Evolutionary conservation across 2,113 vertebrate genomes (phyloP).

Genomic region (Nibea coibor): DNA sequence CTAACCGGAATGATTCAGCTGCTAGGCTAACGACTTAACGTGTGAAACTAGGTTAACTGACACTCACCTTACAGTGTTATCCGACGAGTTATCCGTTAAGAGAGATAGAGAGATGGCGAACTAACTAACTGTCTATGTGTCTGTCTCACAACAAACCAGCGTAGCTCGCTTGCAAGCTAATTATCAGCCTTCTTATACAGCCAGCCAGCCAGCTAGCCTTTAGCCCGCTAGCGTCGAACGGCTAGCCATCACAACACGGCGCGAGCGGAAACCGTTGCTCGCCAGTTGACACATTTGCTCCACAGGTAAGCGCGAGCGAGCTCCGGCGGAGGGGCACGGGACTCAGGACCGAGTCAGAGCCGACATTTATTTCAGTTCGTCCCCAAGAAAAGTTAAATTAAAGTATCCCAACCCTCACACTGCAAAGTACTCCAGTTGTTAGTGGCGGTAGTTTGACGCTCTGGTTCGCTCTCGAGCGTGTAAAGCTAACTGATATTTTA

Average conservation of each 20-base stretch:
- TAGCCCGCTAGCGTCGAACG: conserved; percentile 53
- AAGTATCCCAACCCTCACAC: conserved; percentile 26
- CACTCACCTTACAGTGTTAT: conserved; percentile 68
- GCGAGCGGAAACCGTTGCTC: conserved; percentile 63
- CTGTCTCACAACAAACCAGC: conserved; percentile 2
- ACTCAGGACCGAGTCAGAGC: neutral
- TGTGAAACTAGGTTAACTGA: conserved; percentile 58
- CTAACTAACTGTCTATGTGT: neutral
- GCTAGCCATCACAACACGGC: conserved; percentile 72
- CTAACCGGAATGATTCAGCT: conserved; percentile 55
- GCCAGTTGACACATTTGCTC: conserved; percentile 45
- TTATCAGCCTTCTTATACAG: conserved; percentile 48
- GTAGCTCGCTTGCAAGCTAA: conserved; percentile 46
- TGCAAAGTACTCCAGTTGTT: conserved; percentile 51
- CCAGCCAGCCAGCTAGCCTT: conserved; percentile 60
- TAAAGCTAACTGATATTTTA: neutral
- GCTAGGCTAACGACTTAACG: conserved; percentile 51
- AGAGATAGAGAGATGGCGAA: conserved; percentile 21
- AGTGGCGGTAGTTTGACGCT: conserved; percentile 59
- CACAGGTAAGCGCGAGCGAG: conserved; percentile 29
- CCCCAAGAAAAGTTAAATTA: neutral
- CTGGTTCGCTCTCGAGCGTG: neutral
- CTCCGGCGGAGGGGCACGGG: neutral
- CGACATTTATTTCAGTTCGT: neutral
- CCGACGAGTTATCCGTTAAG: conserved; percentile 12